Conservation (phyloP, 1,140 invertebrate genomes). For the Conus ventricosus region DNA sequence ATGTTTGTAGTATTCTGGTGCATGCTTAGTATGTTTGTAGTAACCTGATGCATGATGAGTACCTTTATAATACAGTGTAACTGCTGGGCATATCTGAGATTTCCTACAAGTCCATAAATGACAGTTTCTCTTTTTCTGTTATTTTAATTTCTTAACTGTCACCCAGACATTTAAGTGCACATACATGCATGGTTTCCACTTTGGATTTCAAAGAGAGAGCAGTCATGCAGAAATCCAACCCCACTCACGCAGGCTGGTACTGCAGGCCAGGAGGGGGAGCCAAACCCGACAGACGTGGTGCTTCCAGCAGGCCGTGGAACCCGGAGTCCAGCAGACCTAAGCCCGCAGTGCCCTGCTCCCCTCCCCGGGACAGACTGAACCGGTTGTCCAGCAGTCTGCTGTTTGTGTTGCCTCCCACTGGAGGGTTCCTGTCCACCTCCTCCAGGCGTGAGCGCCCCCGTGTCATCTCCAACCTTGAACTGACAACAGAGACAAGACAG, state of each 20-base stretch:
- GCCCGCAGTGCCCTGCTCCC: background rate
- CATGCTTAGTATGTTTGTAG: no score
- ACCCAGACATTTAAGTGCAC: no score
- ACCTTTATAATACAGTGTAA: no score
- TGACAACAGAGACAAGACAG: background rate
- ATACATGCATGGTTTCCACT: no score
- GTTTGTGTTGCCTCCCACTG: background rate
- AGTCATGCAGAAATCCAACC: no score
- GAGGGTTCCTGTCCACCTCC: slow-evolving; percentile 27
- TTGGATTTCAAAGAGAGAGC: no score
- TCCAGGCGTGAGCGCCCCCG: slow-evolving; percentile 33
- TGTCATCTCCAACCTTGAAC: slow-evolving; percentile 40
- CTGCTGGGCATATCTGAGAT: no score
- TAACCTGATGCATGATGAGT: no score
- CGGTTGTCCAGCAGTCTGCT: slow-evolving; percentile 6
- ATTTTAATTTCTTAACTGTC: no score
- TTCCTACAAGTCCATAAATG: no score
- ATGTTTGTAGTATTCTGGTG: no score
- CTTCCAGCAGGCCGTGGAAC: slow-evolving; percentile 51
- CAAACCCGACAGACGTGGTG: slow-evolving; percentile 31
- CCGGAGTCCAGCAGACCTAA: slow-evolving; percentile 50
- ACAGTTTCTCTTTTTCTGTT: no score
- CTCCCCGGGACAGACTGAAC: background rate
- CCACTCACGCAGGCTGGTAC: slow-evolving; percentile 63
- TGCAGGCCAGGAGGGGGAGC: slow-evolving; percentile 52